Base-by-base conservation (phyloP, 1,140 invertebrate species). In the Trypoxylus dichotomus region DNA sequence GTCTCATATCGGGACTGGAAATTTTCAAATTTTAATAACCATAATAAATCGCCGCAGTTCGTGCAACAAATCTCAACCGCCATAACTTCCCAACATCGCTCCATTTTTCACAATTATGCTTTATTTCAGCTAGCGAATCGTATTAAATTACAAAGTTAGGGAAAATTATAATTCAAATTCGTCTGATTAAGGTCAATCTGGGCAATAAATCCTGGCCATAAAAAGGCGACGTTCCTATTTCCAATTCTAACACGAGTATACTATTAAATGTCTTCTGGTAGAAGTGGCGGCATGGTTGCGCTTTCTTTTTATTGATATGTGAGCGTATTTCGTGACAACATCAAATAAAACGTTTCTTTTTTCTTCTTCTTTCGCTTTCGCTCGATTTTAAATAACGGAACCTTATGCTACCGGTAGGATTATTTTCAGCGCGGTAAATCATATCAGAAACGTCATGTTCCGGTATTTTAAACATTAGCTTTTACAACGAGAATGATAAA, bases 121-220 rank as follows among this genome's bases (percentile, higher is more conserved):
- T 68, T 68, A 68, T 27, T 24, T 3, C 21, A 27, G 21, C 60
- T 29, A 68, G 8, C 24, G 27, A 68, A 68, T 68, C 60, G 25
- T 68, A 68, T 68, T 68, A 68, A 68, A 68, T 68, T 68, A 68
- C 24, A 24, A 68, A 68, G 24, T 68, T 68, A 27, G 13, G 10
- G 1, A 19, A 19, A 68, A 68, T 68, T 68, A 68, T 25, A 68
- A 68, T 68, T 29, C 24, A 68, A 68, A 27, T 68, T 3, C 60
- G 6, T 27, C 10, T 25, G 2, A 68, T 24, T 68, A 68, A 68
- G 60, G 60, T 68, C 60, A 68, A 68, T 6, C 60, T 29, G 24
- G 1, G 8, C 13, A 68, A 68, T 68, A 68, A 68, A 68, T 68
- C 15, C 15, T 6, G 47, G 5, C 15, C 15, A n/a, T 54, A 54